These are phyloP conservation scores for Cavia porcellus DNA, from an alignment of 2,113 vertebrate species.

Conservation along the genomic window DNA sequence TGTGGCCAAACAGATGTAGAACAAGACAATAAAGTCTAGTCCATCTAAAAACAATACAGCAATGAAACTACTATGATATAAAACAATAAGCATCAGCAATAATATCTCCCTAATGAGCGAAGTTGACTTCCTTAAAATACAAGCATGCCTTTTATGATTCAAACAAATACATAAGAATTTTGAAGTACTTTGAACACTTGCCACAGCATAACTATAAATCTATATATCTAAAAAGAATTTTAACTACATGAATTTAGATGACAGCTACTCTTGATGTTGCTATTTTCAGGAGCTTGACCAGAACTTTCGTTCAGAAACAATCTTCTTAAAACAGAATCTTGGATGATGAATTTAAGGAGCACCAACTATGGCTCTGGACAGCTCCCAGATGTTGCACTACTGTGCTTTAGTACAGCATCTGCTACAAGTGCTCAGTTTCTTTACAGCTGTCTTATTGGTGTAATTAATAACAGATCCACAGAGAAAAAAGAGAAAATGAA, in stretches of 20 bases:
- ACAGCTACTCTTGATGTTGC: background rate
- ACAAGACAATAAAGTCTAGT: slow-evolving; percentile 37
- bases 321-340: background rate
- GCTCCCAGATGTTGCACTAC: slow-evolving; percentile 16
- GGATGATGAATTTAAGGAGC: slow-evolving; percentile 6
- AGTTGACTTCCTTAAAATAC: slow-evolving; percentile 27
- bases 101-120: background rate
- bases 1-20: slow-evolving; percentile 53
- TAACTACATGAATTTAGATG: background rate
- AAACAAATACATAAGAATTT: slow-evolving; percentile 6
- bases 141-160: background rate
- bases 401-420: background rate
- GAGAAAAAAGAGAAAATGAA: background rate
- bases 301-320: slow-evolving; percentile 36
- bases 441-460: background rate
- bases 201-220: background rate
- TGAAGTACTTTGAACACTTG: background rate
- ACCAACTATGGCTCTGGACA: background rate
- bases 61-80: slow-evolving; percentile 23
- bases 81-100: background rate
- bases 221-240: background rate
- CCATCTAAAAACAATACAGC: background rate
- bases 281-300: background rate
- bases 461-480: background rate
- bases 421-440: background rate